Conservation (phyloP, 2,888 invertebrate genomes). For the Ceratothoa steindachneri region DNA sequence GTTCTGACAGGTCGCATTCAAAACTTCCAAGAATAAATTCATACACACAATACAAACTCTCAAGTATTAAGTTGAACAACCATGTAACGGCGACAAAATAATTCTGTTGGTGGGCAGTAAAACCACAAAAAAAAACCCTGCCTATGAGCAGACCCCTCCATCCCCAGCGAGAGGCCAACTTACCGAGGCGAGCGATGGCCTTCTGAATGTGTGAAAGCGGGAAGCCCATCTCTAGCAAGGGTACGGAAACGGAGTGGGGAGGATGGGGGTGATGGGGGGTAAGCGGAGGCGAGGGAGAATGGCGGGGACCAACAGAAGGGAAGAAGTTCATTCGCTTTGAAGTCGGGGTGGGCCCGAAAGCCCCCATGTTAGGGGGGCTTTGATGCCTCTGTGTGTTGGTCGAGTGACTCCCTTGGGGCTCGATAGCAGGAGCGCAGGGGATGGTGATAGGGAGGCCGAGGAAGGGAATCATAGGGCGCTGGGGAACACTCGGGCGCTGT, state of each 20-base stretch:
- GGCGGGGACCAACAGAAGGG: slow-evolving; percentile 1
- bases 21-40: no score
- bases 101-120: no score
- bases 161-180: no score
- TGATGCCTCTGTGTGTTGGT: neutral
- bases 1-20: no score
- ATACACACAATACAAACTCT: no score
- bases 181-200: slow-evolving; percentile 59
- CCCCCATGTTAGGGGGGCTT: neutral
- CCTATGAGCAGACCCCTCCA: no score
- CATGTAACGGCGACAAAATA: no score
- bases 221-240: slow-evolving; percentile 64
- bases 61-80: no score
- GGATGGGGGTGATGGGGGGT: slow-evolving; percentile 26
- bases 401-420: slow-evolving; percentile 14
- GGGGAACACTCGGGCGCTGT: slow-evolving; percentile 8
- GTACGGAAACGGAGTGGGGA: slow-evolving; percentile 49
- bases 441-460: slow-evolving; percentile 38
- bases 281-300: slow-evolving; percentile 27
- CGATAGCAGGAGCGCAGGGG: slow-evolving; percentile 34
- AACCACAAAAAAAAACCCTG: no score
- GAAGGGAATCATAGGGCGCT: slow-evolving; percentile 28
- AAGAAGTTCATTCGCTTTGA: neutral
- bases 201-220: slow-evolving; percentile 59
- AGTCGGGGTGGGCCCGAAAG: neutral